Evolutionary conservation across 2,888 invertebrate genomes (phyloP).

Genomic region (Crepidodera aurea): DNA sequence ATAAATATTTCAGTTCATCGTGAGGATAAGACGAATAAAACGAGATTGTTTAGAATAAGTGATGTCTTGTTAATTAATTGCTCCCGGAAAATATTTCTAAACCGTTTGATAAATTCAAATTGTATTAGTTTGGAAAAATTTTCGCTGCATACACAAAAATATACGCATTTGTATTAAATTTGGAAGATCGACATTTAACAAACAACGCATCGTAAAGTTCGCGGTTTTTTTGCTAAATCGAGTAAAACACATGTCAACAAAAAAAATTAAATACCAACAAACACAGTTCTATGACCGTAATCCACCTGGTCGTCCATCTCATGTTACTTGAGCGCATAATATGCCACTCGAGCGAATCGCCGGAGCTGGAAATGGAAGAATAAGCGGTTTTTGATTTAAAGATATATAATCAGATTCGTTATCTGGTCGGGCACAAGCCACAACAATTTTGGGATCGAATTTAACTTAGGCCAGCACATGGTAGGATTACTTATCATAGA

Average conservation of each 20-base stretch:
- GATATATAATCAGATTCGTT: slow-evolving; percentile 30
- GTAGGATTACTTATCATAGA: background rate
- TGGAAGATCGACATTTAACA: too few species aligned
- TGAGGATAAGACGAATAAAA: too few species aligned
- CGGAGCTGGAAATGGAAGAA: background rate
- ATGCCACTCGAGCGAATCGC: background rate
- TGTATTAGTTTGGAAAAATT: too few species aligned
- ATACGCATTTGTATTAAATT: too few species aligned
- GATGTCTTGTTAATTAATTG: too few species aligned
- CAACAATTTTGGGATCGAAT: slow-evolving; percentile 37
- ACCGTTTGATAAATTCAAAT: too few species aligned
- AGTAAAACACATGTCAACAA: background rate
- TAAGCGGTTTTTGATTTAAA: slow-evolving; percentile 1
- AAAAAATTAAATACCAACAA: background rate
- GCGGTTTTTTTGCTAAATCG: background rate
- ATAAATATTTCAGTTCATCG: too few species aligned
- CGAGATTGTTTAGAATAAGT: too few species aligned
- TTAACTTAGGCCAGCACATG: slow-evolving; percentile 28
- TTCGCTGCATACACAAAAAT: too few species aligned
- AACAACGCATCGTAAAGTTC: background rate
- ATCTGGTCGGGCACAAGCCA: slow-evolving; percentile 41
- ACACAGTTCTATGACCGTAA: slow-evolving; percentile 11
- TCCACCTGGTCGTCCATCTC: slow-evolving; percentile 17
- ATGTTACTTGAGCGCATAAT: slow-evolving; percentile 7
- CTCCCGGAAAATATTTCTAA: too few species aligned